Conservation (phyloP, 2,888 invertebrate genomes). For the Oscheius sp. region DNA sequence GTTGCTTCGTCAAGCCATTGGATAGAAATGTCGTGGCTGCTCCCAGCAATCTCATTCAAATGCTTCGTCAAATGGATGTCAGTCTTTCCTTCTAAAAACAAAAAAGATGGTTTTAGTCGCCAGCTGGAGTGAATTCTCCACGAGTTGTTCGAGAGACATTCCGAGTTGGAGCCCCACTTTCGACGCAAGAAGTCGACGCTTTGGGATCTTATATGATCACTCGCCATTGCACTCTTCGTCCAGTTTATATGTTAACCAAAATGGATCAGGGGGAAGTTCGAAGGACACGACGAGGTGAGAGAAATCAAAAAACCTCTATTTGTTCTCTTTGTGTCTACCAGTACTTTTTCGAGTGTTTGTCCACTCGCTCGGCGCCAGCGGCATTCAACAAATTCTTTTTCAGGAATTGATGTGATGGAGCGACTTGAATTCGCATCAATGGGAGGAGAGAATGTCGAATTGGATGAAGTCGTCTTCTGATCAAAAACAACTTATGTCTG, state of each 20-base stretch:
- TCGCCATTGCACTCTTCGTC: conserved; percentile 58
- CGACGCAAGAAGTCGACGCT: conserved; percentile 42
- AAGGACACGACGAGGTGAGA: conserved; percentile 40
- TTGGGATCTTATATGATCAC: conserved; percentile 56
- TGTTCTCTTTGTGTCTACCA: too few relatives aligned
- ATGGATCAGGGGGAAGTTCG: conserved; percentile 25
- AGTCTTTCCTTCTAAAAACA: conserved; percentile 70
- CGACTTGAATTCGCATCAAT: conserved; percentile 56
- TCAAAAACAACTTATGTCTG: not conserved
- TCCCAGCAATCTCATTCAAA: conserved; percentile 77
- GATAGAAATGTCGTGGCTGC: conserved; percentile 73
- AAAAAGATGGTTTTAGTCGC: not conserved
- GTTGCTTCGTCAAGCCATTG: conserved; percentile 89
- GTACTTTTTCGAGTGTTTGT: conserved; percentile 11
- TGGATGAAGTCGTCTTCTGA: conserved; percentile 54
- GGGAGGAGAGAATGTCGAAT: conserved; percentile 57
- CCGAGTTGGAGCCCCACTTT: conserved; percentile 58
- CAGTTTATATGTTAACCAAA: conserved; percentile 53
- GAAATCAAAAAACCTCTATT: not conserved
- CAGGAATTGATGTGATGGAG: conserved; percentile 38
- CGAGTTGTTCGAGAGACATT: conserved; percentile 63
- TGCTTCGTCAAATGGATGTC: conserved; percentile 77
- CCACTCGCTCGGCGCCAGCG: conserved; percentile 1
- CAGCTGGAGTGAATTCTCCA: conserved; percentile 25
- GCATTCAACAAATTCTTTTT: not conserved